These are phyloP conservation scores for Piaya cayana DNA, from an alignment of 2,113 vertebrate species.

Conservation along the genomic window DNA sequence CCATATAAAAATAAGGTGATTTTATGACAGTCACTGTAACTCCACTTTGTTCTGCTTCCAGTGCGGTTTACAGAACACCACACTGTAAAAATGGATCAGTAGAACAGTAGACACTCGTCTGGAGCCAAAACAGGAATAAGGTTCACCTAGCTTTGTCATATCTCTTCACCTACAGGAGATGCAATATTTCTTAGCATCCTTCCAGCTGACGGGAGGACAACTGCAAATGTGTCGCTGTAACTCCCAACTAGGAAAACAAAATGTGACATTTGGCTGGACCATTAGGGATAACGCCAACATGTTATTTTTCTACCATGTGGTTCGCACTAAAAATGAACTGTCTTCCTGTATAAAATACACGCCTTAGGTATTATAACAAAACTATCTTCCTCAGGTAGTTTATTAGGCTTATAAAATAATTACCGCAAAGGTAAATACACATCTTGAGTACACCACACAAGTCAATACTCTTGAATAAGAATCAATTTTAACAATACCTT, in stretches of 20 bases:
- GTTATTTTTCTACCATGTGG: neutral
- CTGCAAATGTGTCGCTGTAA: neutral
- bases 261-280: neutral
- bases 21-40: neutral
- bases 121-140: neutral
- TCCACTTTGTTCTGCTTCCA: neutral
- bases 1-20: neutral
- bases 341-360: neutral
- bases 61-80: neutral
- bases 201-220: neutral
- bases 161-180: neutral
- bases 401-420: neutral
- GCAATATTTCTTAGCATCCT: neutral
- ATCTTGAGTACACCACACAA: neutral
- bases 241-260: neutral
- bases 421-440: neutral
- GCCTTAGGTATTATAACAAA: neutral
- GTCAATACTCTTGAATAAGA: neutral
- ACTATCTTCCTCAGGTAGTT: neutral
- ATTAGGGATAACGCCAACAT: neutral
- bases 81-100: neutral
- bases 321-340: neutral
- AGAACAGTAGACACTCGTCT: neutral
- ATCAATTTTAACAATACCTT: slow-evolving; percentile 71
- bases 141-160: neutral